These are phyloP conservation scores for Teleogryllus occipitalis DNA, from an alignment of 1,140 invertebrate genomes.

Conservation along the genomic window DNA sequence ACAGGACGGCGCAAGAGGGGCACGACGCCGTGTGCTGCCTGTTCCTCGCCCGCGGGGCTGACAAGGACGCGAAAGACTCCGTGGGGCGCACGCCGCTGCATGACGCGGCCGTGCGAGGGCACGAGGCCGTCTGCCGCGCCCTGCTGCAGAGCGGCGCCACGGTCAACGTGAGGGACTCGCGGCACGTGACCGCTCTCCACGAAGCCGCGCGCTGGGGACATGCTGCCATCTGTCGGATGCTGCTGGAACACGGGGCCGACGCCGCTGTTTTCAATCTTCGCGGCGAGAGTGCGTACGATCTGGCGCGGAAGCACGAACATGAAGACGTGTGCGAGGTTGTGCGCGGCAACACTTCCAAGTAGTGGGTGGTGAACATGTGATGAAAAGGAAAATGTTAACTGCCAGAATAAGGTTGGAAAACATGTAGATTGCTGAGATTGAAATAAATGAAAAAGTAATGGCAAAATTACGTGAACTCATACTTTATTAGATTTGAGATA, in stretches of 20 bases:
- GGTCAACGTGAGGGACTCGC: not conserved
- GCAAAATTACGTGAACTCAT: no score
- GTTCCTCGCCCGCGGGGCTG: not conserved
- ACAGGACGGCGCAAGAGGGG: not conserved
- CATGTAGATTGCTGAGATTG: no score
- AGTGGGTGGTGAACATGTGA: no score
- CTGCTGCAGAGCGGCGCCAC: not conserved
- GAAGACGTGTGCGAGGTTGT: no score
- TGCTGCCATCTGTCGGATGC: not conserved
- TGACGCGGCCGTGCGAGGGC: not conserved
- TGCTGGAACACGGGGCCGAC: not conserved
- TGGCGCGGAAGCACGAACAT: no score
- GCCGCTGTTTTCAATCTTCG: no score
- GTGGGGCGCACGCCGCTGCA: not conserved
- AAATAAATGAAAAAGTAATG: no score
- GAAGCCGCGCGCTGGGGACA: not conserved
- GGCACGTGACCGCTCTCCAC: not conserved
- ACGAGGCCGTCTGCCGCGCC: not conserved
- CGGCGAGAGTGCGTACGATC: no score
- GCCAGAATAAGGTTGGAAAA: no score
- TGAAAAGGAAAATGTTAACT: no score
- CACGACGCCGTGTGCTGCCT: not conserved
- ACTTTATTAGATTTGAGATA: no score
- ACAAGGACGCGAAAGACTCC: not conserved
- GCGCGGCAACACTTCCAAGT: no score